phyloP scores from a whole-genome alignment of 2,797 vertebrate genomes.

The Coregonus sp. region DNA sequence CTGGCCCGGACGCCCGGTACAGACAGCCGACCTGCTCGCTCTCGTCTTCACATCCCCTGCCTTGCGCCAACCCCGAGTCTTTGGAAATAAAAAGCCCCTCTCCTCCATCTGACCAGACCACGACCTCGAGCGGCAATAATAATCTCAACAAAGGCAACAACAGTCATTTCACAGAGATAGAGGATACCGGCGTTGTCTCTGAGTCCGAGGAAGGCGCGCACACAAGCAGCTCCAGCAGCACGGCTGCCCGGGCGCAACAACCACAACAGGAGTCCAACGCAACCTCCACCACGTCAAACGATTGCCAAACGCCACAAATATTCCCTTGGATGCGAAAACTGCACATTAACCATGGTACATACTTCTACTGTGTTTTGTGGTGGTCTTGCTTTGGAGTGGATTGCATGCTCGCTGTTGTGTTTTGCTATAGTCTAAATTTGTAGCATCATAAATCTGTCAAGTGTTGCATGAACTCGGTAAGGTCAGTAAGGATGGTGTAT shows the following conservation, averaged over 20 bases:
- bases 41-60: slow-evolving; percentile 88
- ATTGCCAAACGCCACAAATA: slow-evolving; percentile 94
- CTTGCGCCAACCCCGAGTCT: slow-evolving; percentile 88
- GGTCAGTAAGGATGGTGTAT: slow-evolving; percentile 44
- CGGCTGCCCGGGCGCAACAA: slow-evolving; percentile 81
- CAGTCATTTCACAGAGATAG: slow-evolving; percentile 91
- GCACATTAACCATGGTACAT: slow-evolving; percentile 96
- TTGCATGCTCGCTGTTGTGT: slow-evolving; percentile 10
- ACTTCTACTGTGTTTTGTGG: slow-evolving; percentile 51
- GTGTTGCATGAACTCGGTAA: slow-evolving; percentile 56
- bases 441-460: slow-evolving; percentile 66
- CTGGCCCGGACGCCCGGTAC: slow-evolving; percentile 88
- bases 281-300: slow-evolving; percentile 82
- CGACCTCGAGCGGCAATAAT: slow-evolving; percentile 78
- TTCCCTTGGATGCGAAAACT: slow-evolving; percentile 99
- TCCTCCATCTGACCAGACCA: slow-evolving; percentile 85
- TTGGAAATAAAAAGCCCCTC: slow-evolving; percentile 89
- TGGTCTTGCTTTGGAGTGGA: slow-evolving; percentile 46
- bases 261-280: slow-evolving; percentile 83
- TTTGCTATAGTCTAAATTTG: not conserved
- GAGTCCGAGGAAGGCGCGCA: slow-evolving; percentile 88
- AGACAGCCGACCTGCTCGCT: slow-evolving; percentile 94
- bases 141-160: slow-evolving; percentile 75
- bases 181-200: slow-evolving; percentile 87
- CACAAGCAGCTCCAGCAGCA: slow-evolving; percentile 74